Evolutionary conservation across 2,113 vertebrate genomes (phyloP).

Genomic region (Chaetodon trifascialis): DNA sequence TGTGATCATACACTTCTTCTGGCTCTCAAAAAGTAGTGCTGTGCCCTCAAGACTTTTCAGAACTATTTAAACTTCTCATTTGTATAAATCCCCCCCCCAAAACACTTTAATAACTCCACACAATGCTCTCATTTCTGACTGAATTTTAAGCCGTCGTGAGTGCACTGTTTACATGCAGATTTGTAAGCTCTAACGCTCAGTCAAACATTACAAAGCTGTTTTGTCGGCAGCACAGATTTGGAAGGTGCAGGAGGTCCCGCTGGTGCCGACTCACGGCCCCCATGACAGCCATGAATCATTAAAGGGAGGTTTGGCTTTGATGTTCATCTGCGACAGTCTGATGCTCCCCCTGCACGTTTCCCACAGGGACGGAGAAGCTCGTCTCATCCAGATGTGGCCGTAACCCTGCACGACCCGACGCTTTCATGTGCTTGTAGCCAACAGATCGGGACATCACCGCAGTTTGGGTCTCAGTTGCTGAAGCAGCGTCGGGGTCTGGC

Average conservation of each 20-base stretch:
- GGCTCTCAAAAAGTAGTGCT: slow-evolving; percentile 22
- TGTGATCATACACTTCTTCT: slow-evolving; percentile 23
- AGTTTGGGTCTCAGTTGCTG: neutral
- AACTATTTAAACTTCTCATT: slow-evolving; percentile 47
- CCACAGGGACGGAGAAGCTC: slow-evolving; percentile 33
- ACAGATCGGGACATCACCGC: slow-evolving; percentile 15
- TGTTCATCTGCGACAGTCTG: slow-evolving; percentile 57
- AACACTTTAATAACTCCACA: slow-evolving; percentile 12
- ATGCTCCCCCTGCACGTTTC: slow-evolving; percentile 30
- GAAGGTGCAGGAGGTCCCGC: slow-evolving; percentile 13
- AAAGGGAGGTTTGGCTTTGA: slow-evolving; percentile 66
- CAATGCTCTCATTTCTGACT: slow-evolving; percentile 14
- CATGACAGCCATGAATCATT: slow-evolving; percentile 56
- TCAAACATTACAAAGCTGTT: slow-evolving; percentile 43
- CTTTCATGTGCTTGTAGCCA: slow-evolving; percentile 34
- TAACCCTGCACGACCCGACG: slow-evolving; percentile 26
- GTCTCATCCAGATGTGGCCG: slow-evolving; percentile 50
- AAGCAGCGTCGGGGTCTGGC: neutral
- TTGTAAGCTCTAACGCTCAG: slow-evolving; percentile 23
- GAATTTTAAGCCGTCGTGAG: neutral
- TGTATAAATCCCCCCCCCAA: slow-evolving; percentile 28
- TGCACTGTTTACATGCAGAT: neutral
- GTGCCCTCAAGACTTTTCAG: neutral
- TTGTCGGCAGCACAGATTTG: slow-evolving; percentile 21
- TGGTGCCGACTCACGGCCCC: slow-evolving; percentile 1